These are phyloP conservation scores for Phaethornis superciliosus DNA, from an alignment of 2,113 vertebrate genomes.

Conservation along the genomic window DNA sequence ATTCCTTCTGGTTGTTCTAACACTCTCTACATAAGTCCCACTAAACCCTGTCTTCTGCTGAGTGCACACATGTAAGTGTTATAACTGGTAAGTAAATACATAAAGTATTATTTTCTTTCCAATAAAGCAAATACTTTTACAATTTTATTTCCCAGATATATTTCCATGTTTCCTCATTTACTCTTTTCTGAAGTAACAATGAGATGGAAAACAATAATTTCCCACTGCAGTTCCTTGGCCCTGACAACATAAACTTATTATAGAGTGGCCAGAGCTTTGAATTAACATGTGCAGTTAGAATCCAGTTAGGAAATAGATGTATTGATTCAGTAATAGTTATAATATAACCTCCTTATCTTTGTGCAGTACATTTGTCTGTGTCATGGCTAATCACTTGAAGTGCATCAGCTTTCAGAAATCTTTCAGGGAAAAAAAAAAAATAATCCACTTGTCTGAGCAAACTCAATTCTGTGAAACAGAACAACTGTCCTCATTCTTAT, in stretches of 20 bases:
- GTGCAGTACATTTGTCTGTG: not conserved
- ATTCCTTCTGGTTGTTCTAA: not conserved
- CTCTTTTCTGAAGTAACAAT: not conserved
- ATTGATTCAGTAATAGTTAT: not conserved
- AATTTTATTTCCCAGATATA: not conserved
- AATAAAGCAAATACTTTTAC: not conserved
- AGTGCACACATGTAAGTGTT: not conserved
- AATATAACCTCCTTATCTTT: not conserved
- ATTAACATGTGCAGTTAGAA: not conserved
- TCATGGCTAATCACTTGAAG: not conserved
- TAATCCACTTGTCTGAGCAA: not conserved
- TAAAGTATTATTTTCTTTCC: not conserved
- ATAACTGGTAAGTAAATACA: not conserved
- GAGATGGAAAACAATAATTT: not conserved
- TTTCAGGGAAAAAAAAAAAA: not conserved
- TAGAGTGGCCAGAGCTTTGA: not conserved
- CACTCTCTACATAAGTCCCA: not conserved
- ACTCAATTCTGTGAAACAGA: not conserved
- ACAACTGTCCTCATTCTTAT: not conserved
- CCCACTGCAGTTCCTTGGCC: not conserved
- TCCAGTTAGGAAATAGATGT: not conserved
- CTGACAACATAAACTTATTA: not conserved
- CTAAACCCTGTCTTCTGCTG: not conserved
- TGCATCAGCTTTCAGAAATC: not conserved
- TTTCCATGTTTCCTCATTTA: not conserved